Evolutionary conservation across 2,888 invertebrate species (phyloP), one percentile per base, ranked within the genome.

Genomic region (Leptinotarsa tumamoca): DNA sequence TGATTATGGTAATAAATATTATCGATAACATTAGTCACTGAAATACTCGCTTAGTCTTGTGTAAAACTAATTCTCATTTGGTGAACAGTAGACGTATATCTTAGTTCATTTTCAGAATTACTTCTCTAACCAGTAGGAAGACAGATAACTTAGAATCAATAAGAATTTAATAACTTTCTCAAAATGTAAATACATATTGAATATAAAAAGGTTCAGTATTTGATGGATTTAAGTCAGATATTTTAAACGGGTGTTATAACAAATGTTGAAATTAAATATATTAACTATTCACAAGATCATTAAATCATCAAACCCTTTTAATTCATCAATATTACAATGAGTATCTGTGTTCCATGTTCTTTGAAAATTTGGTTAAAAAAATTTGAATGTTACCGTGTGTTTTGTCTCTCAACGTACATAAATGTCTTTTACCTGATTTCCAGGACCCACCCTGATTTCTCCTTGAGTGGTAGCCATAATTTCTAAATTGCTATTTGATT

Each of bases 361-460:
- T 13, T 58, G 21, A 23, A 23, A 71, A 63, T 78, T 72, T 74
- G 58, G 72, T 73, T 76, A 78, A 76, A 81, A 82, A 80, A 82
- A 82, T 82, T 76, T 79, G 27, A 77, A 76, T 88, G 89, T 90
- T 90, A 90, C 90, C 90, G 90, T 90, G 88, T 89, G 78, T 79
- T 80, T 81, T 80, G 78, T 79, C 78, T 82, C 89, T 79, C 82
- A 81, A 91, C 91, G 63, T 63, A 63, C 91, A 91, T 91, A 91
- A 90, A 91, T 90, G 89, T 91, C 91, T 90, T 90, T 91, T 90
- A 93, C 93, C 92, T 93, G 93, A 91, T 93, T 93, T 89, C 92
- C 92, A 89, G 93, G 92, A 91, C 93, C 93, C 91, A 93, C 93
- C 92, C 93, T 92, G 89, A 93, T 93, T 90, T 93, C 93, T 90